Evolutionary conservation across 2,113 vertebrate species (phyloP).

Genomic region (Hippocampus barbouri): DNA sequence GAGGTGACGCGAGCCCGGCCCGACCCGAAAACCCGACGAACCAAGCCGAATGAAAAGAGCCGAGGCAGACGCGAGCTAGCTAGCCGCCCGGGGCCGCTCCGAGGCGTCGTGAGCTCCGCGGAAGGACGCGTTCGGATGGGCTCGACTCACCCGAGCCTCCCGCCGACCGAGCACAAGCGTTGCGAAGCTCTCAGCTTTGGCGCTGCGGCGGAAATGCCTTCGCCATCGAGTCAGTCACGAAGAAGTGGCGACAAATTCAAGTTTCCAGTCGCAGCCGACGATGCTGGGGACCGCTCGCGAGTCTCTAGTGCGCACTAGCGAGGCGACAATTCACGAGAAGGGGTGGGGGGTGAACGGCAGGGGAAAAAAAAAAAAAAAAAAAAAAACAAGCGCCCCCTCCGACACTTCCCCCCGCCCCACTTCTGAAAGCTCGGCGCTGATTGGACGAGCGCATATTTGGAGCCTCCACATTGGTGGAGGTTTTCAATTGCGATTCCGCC

Average conservation of each 20-base stretch:
- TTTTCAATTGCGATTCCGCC: slow-evolving; percentile 38
- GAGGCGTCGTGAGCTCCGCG: slow-evolving; percentile 1
- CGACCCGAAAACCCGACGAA: neutral
- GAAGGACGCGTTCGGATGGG: slow-evolving; percentile 9
- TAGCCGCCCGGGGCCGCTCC: neutral
- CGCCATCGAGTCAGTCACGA: slow-evolving; percentile 6
- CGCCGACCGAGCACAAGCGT: slow-evolving; percentile 9
- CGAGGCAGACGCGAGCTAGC: neutral
- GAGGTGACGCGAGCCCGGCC: neutral
- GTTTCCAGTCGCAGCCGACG: neutral
- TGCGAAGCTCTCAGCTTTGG: neutral
- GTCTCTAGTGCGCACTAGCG: neutral
- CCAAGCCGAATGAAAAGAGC: neutral
- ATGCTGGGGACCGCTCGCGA: neutral
- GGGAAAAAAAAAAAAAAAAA: neutral
- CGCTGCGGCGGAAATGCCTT: neutral
- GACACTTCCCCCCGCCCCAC: neutral
- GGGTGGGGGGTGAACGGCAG: neutral
- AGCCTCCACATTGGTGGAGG: slow-evolving; percentile 44
- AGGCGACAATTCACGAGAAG: neutral
- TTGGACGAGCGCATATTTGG: slow-evolving; percentile 45
- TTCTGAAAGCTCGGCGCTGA: slow-evolving; percentile 28
- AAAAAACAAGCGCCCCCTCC: neutral
- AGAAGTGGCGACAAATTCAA: slow-evolving; percentile 5
- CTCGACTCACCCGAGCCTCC: slow-evolving; percentile 45